Evolutionary conservation across 1,140 invertebrate genomes (phyloP).

Genomic region (Vanessa tameamea): DNA sequence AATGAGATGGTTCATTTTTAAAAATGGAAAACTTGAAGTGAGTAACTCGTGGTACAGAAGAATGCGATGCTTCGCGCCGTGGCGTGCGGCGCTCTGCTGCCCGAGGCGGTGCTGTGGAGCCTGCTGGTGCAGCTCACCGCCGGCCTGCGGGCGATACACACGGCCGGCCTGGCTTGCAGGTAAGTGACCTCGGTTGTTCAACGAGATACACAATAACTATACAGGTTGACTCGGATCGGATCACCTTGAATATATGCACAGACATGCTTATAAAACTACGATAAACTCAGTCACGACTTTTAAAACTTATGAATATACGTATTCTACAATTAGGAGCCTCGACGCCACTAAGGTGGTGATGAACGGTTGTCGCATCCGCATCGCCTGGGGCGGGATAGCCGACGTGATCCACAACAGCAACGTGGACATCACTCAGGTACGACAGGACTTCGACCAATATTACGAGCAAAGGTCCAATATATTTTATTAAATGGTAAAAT

Average conservation of each 20-base stretch:
- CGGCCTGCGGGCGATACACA: conserved; percentile 95
- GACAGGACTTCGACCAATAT: not conserved
- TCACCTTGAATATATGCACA: too few relatives aligned
- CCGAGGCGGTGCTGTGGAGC: conserved; percentile 96
- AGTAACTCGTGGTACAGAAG: conserved; percentile 79
- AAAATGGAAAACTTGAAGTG: not conserved
- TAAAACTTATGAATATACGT: not conserved
- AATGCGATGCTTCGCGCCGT: conserved; percentile 61
- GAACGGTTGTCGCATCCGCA: conserved; percentile 86
- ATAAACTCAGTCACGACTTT: too few relatives aligned
- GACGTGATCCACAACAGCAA: conserved; percentile 54
- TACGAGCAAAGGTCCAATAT: too few relatives aligned
- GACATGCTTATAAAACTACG: too few relatives aligned
- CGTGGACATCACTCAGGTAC: conserved; percentile 60
- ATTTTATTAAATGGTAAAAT: not conserved
- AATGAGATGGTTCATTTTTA: not conserved
- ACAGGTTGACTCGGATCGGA: too few relatives aligned
- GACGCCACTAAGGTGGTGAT: conserved; percentile 96
- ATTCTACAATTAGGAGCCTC: conserved; percentile 82
- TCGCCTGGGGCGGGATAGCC: conserved; percentile 68
- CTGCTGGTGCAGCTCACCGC: conserved; percentile 97
- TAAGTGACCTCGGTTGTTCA: conserved; percentile 40
- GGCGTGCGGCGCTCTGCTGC: conserved; percentile 87
- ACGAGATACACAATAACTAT: too few relatives aligned
- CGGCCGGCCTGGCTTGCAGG: conserved; percentile 87